Percentiles rank a stretch among this genome's conserved stretches.
Evolutionary conservation across 2,113 vertebrate genomes (phyloP).

Genomic region (Gopherus evgoodei): DNA sequence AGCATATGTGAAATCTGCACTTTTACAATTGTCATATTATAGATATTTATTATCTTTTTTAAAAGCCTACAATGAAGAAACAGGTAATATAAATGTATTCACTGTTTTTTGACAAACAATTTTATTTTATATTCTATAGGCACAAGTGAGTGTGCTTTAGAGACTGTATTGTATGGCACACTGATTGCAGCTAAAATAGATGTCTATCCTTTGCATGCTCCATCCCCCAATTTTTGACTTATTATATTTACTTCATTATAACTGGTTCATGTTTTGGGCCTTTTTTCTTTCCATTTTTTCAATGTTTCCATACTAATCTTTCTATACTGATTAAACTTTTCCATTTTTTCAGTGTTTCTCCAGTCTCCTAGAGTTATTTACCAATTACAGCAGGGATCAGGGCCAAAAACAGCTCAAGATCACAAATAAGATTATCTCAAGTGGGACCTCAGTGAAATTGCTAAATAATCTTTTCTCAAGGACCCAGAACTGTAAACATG

Average conservation of each 20-base stretch:
- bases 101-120: not conserved
- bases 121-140: not conserved
- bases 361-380: not conserved
- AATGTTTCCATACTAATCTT: not conserved
- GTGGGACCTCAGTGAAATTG: constrained; percentile 41
- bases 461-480: constrained; percentile 34
- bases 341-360: constrained; percentile 37
- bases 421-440: constrained; percentile 49
- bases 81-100: not conserved
- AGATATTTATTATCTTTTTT: not conserved
- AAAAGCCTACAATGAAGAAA: not conserved
- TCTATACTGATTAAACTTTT: constrained; percentile 21
- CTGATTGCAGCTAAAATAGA: not conserved
- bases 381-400: constrained; percentile 45
- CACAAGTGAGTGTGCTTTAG: not conserved
- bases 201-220: constrained; percentile 8
- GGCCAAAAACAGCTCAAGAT: constrained; percentile 39
- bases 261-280: not conserved
- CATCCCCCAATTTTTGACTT: not conserved
- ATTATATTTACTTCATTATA: constrained; percentile 18
- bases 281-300: not conserved
- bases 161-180: not conserved
- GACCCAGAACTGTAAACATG: constrained; percentile 33
- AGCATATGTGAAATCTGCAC: not conserved
- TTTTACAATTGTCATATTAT: not conserved